Evolutionary conservation across 2,113 vertebrate species (phyloP), one percentile per base, ranked within the genome.

Genomic region (Bos javanicus): DNA sequence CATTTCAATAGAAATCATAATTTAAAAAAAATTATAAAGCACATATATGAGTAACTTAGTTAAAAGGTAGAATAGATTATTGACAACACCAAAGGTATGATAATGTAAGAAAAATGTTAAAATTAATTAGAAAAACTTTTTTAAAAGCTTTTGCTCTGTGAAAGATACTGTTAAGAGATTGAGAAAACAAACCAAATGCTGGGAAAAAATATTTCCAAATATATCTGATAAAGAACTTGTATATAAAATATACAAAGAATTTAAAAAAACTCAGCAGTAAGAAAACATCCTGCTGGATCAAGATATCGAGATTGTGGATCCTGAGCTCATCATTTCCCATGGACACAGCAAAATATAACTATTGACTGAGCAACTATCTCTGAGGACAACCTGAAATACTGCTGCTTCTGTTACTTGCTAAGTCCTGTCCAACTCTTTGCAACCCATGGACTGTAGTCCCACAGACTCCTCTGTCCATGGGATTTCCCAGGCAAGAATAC

Each of bases 381-480:
- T 82, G 80, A 54, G 30, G 50, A 13, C 48, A 33, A 52, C 5
- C 10, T 81, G 30, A 81, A 76, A 76, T 26, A 39, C 14, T 71
- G 12, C 39, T 76, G 71, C 39, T 76, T 23, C 23, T 76, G 23
- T 26, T 76, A 76, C 36, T 60, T 5, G 4, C 25, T 43, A 76
- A 76, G 39, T 14, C 12, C 11, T 76, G 39, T 76, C 6, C 0
- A 0, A 76, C 6, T 76, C 23, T 43, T 76, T 76, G 71, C 6
- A 43, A 26, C 39, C 23, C 23, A 43, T 26, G 71, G 12, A 4
- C 39, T 43, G 39, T 43, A 76, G 23, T 14, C 12, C 12, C 25
- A 43, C 21, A 76, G 23, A 43, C 3, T 76, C 39, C 6, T 43
- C 71, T 76, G 71, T 26, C 12, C 23, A 2, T 76, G 71, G 39